Percentiles rank a stretch among this genome's conserved stretches.
Conservation (phyloP, 2,113 vertebrate genomes). For the Lathamus discolor region DNA sequence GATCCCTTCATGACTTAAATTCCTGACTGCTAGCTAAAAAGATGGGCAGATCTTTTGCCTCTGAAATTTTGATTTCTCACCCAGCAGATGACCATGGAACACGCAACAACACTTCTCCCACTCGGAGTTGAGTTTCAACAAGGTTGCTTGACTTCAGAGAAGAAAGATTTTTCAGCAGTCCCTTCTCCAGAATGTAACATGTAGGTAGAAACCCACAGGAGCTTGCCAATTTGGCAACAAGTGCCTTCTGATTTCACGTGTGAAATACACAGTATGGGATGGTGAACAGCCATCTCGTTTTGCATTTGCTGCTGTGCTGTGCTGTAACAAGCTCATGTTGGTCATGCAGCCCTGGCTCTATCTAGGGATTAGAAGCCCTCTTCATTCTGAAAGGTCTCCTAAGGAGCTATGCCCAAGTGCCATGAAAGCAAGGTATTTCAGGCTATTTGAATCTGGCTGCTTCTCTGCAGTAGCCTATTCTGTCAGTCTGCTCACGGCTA, state of each 20-base stretch:
- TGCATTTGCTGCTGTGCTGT: neutral
- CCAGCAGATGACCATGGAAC: neutral
- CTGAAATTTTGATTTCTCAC: neutral
- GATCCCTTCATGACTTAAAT: neutral
- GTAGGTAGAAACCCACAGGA: neutral
- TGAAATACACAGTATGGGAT: neutral
- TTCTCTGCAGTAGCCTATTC: neutral
- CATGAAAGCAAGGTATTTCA: neutral
- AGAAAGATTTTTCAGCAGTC: neutral
- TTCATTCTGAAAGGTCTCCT: neutral
- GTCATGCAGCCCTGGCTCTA: neutral
- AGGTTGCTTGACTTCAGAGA: neutral
- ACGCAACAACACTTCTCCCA: neutral
- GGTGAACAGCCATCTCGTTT: neutral
- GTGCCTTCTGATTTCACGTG: neutral
- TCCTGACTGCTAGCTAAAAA: neutral
- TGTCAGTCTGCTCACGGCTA: neutral
- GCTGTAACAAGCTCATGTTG: neutral
- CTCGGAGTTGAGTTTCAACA: neutral
- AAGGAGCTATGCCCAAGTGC: neutral
- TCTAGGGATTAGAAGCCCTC: neutral
- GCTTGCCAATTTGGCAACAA: neutral
- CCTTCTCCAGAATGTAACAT: fast-evolving
- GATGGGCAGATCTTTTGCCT: neutral
- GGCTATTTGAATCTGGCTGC: neutral